Base-by-base conservation (phyloP, 1,140 invertebrate genomes). In the Goniozus legneri region DNA sequence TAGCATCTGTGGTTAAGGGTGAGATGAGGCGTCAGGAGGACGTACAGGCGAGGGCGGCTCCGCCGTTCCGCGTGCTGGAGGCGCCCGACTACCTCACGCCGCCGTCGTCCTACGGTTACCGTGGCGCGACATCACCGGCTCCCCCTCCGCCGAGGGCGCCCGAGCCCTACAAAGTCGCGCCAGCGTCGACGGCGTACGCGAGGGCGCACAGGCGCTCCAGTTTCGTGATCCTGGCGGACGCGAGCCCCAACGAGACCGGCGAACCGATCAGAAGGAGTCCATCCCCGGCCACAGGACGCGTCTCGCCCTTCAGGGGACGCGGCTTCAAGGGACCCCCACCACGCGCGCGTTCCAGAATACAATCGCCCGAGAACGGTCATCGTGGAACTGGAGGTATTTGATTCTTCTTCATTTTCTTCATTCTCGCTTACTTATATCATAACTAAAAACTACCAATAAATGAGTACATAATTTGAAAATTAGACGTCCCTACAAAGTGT, bases 161-260 rank as follows among this genome's bases (percentile, higher is more conserved):
- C 8, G 71, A 77, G 31, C 71, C 75, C 1, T 73, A 75, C 52
- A 73, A 74, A 19, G 47, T 76, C 42, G 50, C 58, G 3, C 59
- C 64, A 2, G 59, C 65, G 8, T 43, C 59, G 32, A 60, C 52
- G 13, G 52, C 56, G 13, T 58, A 50, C 41, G 60, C 62, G 13
- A 66, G 73, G 36, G 64, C 67, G 16, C 69, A 73, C 14, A 58
- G 74, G 13, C 65, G 69, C 14, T 70, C 75, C 16, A 75, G 72
- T 40, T 84, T 85, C 59, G 80, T 83, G 24, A 84, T 85, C 42
- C 71, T 85, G 32, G 77, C 80, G 3, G 78, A 82, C 36, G 50
- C 68, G 7, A 66, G 69, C 14, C 67, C 71, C 18, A 70, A 67
- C 16, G 72, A 62, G 20, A 57, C 64, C 7, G 60, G 60, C 4